phyloP scores from a whole-genome alignment of 2,888 invertebrate species.

The Hesperia comma region DNA sequence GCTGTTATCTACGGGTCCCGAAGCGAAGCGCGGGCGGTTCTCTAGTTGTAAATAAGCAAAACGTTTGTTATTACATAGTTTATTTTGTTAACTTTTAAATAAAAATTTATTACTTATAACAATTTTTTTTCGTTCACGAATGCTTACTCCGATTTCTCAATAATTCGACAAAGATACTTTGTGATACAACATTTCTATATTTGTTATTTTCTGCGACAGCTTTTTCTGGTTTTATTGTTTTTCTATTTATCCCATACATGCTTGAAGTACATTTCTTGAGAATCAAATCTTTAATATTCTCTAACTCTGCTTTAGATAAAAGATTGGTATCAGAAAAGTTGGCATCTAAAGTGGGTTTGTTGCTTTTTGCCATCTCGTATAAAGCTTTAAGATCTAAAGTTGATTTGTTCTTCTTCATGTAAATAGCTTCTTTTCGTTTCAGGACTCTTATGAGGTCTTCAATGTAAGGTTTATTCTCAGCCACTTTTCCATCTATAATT shows the following conservation, averaged over 20 bases:
- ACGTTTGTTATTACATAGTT: slow-evolving; percentile 15
- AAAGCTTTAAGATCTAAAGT: slow-evolving; percentile 61
- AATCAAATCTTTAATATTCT: slow-evolving; percentile 67
- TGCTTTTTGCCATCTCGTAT: slow-evolving; percentile 66
- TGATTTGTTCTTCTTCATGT: slow-evolving; percentile 52
- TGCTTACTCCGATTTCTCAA: slow-evolving; percentile 38
- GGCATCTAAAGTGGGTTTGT: slow-evolving; percentile 48
- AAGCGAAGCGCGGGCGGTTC: too few relatives aligned
- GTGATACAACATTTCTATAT: slow-evolving; percentile 49
- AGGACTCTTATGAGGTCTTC: slow-evolving; percentile 66
- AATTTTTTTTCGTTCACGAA: background rate
- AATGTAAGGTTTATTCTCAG: slow-evolving; percentile 66
- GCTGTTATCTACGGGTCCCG: too few relatives aligned
- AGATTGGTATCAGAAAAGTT: slow-evolving; percentile 56
- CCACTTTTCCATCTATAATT: slow-evolving; percentile 67
- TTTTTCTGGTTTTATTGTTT: slow-evolving; percentile 49
- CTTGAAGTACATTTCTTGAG: slow-evolving; percentile 60
- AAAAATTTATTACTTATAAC: background rate
- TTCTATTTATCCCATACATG: slow-evolving; percentile 61
- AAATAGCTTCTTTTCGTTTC: slow-evolving; percentile 53
- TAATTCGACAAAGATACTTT: slow-evolving; percentile 59
- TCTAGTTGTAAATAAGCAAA: background rate
- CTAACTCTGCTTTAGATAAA: slow-evolving; percentile 62
- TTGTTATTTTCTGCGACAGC: slow-evolving; percentile 20
- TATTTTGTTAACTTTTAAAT: slow-evolving; percentile 30